phyloP scores from a whole-genome alignment of 2,888 invertebrate genomes.

The Neoaliturus tenellus region DNA sequence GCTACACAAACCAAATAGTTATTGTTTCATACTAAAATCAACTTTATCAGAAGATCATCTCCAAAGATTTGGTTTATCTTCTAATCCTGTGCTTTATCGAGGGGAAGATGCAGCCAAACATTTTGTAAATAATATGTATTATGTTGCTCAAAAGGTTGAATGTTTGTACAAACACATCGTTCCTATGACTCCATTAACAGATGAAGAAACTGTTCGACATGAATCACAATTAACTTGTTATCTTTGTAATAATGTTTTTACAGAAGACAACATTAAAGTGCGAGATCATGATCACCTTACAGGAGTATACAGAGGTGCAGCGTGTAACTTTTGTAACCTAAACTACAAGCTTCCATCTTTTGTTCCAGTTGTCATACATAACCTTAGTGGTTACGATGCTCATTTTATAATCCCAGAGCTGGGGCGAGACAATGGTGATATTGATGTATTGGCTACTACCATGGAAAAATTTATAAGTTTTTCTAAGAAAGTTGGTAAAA shows the following conservation, averaged over 20 bases:
- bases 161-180: neutral
- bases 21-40: constrained; percentile 20
- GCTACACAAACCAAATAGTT: constrained; percentile 21
- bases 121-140: constrained; percentile 24
- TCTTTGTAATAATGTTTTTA: constrained; percentile 21
- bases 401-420: constrained; percentile 1
- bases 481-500: constrained; percentile 12
- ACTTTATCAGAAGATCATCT: constrained; percentile 21
- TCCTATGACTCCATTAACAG: constrained; percentile 3
- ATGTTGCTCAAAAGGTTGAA: constrained; percentile 24
- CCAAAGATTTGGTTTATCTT: neutral
- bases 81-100: neutral
- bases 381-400: constrained; percentile 4
- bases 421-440: neutral
- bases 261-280: neutral
- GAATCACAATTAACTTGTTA: constrained; percentile 5
- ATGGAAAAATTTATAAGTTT: constrained; percentile 33
- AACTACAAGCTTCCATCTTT: constrained; percentile 41
- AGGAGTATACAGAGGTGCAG: constrained; percentile 30
- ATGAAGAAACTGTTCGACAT: neutral
- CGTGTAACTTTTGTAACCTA: constrained; percentile 19
- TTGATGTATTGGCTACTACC: constrained; percentile 3
- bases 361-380: constrained; percentile 4
- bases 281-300: constrained; percentile 47
- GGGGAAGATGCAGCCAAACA: constrained; percentile 36